Conservation (phyloP, 1,140 invertebrate genomes). For the Spodoptera frugiperda region DNA sequence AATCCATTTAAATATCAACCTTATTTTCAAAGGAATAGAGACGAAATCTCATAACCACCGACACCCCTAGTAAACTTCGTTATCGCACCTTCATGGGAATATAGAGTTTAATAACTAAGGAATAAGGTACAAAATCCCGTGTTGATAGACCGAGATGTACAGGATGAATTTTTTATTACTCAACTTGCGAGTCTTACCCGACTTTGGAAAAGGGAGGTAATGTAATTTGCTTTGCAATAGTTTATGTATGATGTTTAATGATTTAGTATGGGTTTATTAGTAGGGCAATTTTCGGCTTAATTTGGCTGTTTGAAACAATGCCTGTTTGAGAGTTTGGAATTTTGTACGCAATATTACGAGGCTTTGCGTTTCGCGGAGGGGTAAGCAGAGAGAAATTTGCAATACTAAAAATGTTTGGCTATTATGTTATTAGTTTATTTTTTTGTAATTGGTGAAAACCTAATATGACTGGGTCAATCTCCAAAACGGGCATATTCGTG, state of each 20-base stretch:
- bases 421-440: not conserved
- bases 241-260: constrained; percentile 25
- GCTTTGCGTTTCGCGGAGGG: too few species aligned
- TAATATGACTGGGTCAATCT: too few species aligned
- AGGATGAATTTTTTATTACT: constrained; percentile 10
- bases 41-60: not conserved
- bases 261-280: constrained; percentile 3
- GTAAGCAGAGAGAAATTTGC: too few species aligned
- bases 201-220: constrained; percentile 13
- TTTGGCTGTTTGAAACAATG: not conserved
- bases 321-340: too few species aligned
- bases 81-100: not conserved
- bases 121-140: not conserved
- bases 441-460: too few species aligned
- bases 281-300: not conserved
- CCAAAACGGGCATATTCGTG: too few species aligned
- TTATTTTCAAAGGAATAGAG: not conserved
- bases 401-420: too few species aligned
- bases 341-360: too few species aligned
- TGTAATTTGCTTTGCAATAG: constrained; percentile 16
- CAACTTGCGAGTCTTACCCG: constrained; percentile 17
- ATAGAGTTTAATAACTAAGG: not conserved
- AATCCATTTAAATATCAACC: constrained; percentile 4
- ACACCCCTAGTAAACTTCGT: not conserved
- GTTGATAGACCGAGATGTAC: not conserved